Evolutionary conservation across 2,888 invertebrate genomes (phyloP).

Genomic region (Clusia tigrina): DNA sequence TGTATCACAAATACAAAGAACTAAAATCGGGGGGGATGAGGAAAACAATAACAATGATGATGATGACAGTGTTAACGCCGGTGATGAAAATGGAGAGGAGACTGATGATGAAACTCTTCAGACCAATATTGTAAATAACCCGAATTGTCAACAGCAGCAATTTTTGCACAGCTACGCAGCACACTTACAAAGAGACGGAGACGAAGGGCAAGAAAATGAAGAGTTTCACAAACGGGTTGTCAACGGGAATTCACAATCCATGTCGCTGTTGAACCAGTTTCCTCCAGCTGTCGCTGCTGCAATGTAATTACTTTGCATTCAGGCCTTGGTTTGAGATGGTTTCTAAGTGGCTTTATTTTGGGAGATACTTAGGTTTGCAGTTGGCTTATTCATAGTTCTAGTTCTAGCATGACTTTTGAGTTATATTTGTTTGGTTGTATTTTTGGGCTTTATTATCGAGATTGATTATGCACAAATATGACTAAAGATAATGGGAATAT

Average conservation of each 20-base stretch:
- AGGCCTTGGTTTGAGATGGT: too few relatives aligned
- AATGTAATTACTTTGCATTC: slow-evolving; percentile 43
- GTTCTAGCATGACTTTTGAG: too few relatives aligned
- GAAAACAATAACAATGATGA: slow-evolving; percentile 17
- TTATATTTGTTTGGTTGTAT: too few relatives aligned
- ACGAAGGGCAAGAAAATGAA: too few relatives aligned
- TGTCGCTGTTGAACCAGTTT: slow-evolving; percentile 49
- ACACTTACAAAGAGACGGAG: background rate
- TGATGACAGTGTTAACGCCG: slow-evolving; percentile 24
- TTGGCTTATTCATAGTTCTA: too few relatives aligned
- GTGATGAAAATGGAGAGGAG: slow-evolving; percentile 48
- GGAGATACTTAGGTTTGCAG: too few relatives aligned
- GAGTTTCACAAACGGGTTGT: slow-evolving; percentile 1
- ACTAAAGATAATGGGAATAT: too few relatives aligned
- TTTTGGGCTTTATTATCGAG: too few relatives aligned
- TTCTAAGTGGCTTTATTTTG: too few relatives aligned
- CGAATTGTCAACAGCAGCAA: slow-evolving; percentile 35
- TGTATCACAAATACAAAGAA: too few relatives aligned
- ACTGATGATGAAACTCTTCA: slow-evolving; percentile 40
- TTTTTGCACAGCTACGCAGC: slow-evolving; percentile 36
- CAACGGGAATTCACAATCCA: slow-evolving; percentile 23
- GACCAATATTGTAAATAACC: slow-evolving; percentile 16
- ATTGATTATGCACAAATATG: too few relatives aligned
- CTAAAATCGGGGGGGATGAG: slow-evolving; percentile 29
- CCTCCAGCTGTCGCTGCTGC: slow-evolving; percentile 44